These are phyloP conservation scores for Pseudomyrmex gracilis DNA, from an alignment of 1,140 invertebrate species.

Conservation along the genomic window DNA sequence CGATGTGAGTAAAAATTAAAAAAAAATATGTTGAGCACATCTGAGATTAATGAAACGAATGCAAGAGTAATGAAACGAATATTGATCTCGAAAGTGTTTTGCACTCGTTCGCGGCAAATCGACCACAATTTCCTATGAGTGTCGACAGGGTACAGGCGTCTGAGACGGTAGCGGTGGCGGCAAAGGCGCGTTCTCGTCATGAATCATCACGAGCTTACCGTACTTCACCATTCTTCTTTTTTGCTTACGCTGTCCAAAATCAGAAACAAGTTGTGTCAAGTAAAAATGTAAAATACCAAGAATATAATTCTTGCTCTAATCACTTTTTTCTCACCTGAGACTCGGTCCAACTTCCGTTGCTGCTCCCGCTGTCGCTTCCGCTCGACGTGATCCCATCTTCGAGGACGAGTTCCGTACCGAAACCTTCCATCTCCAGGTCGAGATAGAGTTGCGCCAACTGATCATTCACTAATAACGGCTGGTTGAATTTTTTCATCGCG, in stretches of 20 bases:
- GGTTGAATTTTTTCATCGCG: conserved; percentile 86
- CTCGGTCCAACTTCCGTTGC: conserved; percentile 82
- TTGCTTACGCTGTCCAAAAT: conserved; percentile 74
- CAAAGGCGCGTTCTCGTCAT: conserved; percentile 83
- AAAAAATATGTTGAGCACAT: neutral
- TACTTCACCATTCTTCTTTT: conserved; percentile 76
- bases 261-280: neutral
- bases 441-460: conserved; percentile 90
- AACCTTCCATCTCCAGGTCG: conserved; percentile 89
- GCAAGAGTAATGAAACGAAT: neutral
- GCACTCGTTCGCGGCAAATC: neutral
- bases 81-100: neutral
- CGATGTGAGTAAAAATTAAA: neutral
- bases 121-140: conserved; percentile 49
- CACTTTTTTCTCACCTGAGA: conserved; percentile 67
- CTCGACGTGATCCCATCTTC: conserved; percentile 88
- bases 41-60: neutral
- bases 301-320: neutral
- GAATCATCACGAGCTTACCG: conserved; percentile 80
- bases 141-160: conserved; percentile 47
- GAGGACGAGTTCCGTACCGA: conserved; percentile 86
- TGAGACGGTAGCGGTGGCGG: conserved; percentile 72
- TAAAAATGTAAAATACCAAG: neutral
- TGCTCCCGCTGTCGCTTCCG: conserved; percentile 87
- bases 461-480: conserved; percentile 90